phyloP scores from a whole-genome alignment of 2,113 vertebrate species.

The Bufo bufo region DNA sequence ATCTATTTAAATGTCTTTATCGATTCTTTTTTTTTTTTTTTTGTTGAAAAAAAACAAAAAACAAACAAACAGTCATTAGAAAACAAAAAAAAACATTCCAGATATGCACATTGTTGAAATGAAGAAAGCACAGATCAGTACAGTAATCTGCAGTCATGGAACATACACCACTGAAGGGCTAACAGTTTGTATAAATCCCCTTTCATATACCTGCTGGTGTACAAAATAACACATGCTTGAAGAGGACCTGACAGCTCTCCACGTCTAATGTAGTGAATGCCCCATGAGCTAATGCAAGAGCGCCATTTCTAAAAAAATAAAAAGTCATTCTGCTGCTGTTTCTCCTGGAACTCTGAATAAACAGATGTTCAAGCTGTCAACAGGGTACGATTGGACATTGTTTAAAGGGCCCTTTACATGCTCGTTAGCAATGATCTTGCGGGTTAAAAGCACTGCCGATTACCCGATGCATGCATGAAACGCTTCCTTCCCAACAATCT shows the following conservation, averaged over 20 bases:
- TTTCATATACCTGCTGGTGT: not conserved
- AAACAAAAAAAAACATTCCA: slow-evolving; percentile 1
- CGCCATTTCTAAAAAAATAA: too few species aligned
- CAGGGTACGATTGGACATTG: too few species aligned
- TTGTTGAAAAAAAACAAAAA: not conserved
- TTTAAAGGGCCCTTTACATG: too few species aligned
- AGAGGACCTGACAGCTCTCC: not conserved
- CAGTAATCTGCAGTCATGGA: not conserved
- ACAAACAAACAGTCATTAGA: not conserved
- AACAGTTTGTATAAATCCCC: not conserved
- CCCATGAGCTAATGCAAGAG: not conserved
- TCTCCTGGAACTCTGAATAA: not conserved
- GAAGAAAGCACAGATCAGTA: not conserved
- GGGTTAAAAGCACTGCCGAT: too few species aligned
- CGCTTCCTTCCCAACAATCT: too few species aligned
- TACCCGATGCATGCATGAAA: too few species aligned
- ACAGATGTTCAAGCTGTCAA: too few species aligned
- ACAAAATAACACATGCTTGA: not conserved
- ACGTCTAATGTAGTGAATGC: not conserved
- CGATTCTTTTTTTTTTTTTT: not conserved
- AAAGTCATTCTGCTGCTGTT: not conserved
- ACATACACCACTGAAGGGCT: not conserved
- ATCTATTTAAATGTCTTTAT: slow-evolving; percentile 27
- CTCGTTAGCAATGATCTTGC: too few species aligned
- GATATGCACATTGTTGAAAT: not conserved